Conservation (phyloP, 2,888 invertebrate species). For the Coremacera marginata region DNA sequence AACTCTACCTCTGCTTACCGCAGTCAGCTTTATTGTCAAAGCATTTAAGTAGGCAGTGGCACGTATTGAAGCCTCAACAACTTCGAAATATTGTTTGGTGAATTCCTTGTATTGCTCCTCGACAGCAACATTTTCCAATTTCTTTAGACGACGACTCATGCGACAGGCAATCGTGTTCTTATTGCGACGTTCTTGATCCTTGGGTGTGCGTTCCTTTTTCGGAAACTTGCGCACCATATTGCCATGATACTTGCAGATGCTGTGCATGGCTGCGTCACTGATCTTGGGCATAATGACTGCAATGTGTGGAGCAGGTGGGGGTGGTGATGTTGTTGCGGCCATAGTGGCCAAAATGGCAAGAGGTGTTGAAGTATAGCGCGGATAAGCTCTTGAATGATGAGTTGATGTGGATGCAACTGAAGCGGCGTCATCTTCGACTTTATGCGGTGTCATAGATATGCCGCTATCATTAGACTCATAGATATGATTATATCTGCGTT, state of each 20-base stretch:
- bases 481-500: not conserved
- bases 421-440: not conserved
- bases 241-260: slow-evolving; percentile 61
- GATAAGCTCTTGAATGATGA: not conserved
- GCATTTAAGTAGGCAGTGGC: slow-evolving; percentile 57
- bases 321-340: slow-evolving; percentile 38
- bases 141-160: slow-evolving; percentile 63
- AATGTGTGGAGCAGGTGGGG: not conserved
- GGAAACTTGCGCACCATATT: slow-evolving; percentile 66
- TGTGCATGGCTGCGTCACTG: slow-evolving; percentile 52
- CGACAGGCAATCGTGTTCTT: slow-evolving; percentile 66
- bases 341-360: slow-evolving; percentile 41
- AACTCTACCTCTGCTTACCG: not conserved
- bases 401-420: not conserved
- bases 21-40: slow-evolving; percentile 50
- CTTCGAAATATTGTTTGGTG: slow-evolving; percentile 49
- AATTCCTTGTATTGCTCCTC: slow-evolving; percentile 62
- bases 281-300: slow-evolving; percentile 48
- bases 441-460: slow-evolving; percentile 1
- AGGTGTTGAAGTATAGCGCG: slow-evolving; percentile 27
- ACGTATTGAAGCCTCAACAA: slow-evolving; percentile 57
- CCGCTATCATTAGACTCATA: slow-evolving; percentile 28
- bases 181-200: slow-evolving; percentile 64
- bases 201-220: slow-evolving; percentile 61
- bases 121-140: slow-evolving; percentile 60